A percentile compares a stretch with the other conserved stretches of the same genome.
phyloP scores from a whole-genome alignment of 2,888 invertebrate genomes.

The Nemoura dubitans region DNA sequence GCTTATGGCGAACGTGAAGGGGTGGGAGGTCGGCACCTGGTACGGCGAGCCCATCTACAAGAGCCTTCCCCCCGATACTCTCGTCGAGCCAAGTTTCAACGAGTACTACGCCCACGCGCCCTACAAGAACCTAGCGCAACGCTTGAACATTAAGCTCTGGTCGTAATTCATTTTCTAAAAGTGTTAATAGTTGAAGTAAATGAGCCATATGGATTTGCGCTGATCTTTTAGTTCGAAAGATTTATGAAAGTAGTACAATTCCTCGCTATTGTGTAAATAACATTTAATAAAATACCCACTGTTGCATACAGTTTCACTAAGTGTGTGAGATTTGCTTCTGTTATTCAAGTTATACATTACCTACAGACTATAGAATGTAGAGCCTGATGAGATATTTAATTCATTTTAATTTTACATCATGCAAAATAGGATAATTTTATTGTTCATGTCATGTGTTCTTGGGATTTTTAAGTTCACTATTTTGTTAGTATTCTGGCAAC shows the following conservation, averaged over 20 bases:
- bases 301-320: no score
- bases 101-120: conserved; percentile 78
- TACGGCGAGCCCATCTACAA: conserved; percentile 86
- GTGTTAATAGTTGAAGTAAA: background rate
- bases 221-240: background rate
- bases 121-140: conserved; percentile 63
- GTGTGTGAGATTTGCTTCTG: no score
- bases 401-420: no score
- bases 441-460: no score
- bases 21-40: conserved; percentile 91
- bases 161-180: conserved; percentile 59
- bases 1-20: conserved; percentile 89
- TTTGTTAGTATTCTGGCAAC: no score
- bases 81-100: conserved; percentile 70
- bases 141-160: conserved; percentile 65
- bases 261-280: background rate
- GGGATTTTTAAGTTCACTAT: no score
- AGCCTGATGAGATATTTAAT: no score
- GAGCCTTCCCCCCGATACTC: conserved; percentile 70
- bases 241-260: background rate
- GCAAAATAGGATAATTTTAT: no score
- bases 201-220: background rate
- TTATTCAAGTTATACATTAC: no score
- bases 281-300: background rate
- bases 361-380: no score